Evolutionary conservation across 2,797 vertebrate genomes (phyloP).

Genomic region (Stomatorhinus walkeri): DNA sequence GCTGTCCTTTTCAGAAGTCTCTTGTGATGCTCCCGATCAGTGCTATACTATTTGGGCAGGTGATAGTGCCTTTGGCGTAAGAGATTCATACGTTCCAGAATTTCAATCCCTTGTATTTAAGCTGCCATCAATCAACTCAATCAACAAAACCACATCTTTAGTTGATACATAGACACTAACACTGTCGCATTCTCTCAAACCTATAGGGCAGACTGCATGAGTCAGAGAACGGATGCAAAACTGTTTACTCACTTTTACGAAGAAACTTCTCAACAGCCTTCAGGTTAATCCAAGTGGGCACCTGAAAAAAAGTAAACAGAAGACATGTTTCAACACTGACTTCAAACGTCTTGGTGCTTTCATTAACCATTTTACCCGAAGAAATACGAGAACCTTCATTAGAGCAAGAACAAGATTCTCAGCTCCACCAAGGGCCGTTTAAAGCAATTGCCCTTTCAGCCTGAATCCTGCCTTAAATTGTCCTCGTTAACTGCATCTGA

Average conservation of each 20-base stretch:
- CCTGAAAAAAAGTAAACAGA: background rate
- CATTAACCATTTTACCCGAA: background rate
- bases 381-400: background rate
- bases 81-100: background rate
- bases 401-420: background rate
- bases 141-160: background rate
- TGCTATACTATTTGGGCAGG: background rate
- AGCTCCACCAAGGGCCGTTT: background rate
- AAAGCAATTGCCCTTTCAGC: constrained; percentile 1
- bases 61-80: background rate
- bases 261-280: background rate
- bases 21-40: background rate
- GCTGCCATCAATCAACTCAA: background rate
- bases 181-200: background rate
- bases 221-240: background rate
- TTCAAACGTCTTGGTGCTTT: background rate
- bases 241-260: background rate
- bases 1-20: background rate
- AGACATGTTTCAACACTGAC: background rate
- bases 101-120: background rate
- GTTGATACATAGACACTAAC: background rate
- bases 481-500: background rate
- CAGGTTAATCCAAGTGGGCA: background rate
- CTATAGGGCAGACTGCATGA: background rate
- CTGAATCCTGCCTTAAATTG: background rate